Percentiles rank a stretch among this genome's conserved stretches.
phyloP scores from a whole-genome alignment of 2,113 vertebrate species.

The Crypturellus undulatus region DNA sequence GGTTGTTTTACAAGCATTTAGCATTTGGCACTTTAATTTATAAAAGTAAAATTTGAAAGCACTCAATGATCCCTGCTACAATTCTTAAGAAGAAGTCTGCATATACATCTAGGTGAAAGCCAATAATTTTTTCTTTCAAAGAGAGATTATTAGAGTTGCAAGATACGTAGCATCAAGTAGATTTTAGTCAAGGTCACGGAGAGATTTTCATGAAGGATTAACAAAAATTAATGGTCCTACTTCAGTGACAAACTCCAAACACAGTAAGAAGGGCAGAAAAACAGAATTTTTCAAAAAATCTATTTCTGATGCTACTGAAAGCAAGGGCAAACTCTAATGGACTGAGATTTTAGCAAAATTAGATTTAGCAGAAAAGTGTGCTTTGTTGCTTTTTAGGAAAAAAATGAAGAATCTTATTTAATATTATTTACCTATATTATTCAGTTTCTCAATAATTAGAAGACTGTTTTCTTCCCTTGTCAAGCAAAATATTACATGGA shows the following conservation, averaged over 20 bases:
- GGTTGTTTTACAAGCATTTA: background rate
- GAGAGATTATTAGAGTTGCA: background rate
- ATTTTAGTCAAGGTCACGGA: background rate
- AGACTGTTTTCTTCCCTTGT: background rate
- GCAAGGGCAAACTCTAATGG: background rate
- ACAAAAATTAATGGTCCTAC: background rate
- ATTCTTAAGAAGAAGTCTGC: background rate
- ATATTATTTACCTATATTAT: background rate
- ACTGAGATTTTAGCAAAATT: background rate
- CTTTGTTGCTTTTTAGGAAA: background rate
- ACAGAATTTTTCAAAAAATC: background rate
- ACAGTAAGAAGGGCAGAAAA: background rate
- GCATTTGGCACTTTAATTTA: background rate
- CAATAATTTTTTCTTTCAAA: background rate
- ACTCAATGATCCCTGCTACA: background rate
- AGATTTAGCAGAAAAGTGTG: background rate
- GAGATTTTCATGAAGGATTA: background rate
- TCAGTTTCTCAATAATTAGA: slow-evolving; percentile 29
- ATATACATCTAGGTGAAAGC: background rate
- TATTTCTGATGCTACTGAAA: background rate
- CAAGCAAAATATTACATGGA: slow-evolving; percentile 38
- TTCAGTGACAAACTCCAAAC: background rate
- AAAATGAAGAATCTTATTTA: background rate
- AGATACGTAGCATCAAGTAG: background rate
- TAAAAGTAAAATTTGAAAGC: background rate